These are phyloP conservation scores for Subacronicta megacephala DNA, from an alignment of 2,888 invertebrate species.

Conservation along the genomic window DNA sequence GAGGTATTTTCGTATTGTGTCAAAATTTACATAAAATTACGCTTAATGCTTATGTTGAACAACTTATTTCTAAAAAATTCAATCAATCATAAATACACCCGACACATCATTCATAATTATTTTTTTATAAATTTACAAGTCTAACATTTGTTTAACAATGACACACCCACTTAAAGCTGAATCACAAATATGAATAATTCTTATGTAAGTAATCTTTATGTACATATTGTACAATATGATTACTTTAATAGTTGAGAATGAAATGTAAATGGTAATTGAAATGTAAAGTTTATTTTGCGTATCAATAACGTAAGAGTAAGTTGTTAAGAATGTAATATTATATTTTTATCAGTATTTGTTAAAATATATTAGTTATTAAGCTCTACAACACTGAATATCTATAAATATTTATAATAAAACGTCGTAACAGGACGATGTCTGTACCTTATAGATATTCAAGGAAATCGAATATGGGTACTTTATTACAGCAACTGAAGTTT, in stretches of 20 bases:
- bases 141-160: slow-evolving; percentile 24
- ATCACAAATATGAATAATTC: slow-evolving; percentile 23
- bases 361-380: too few relatives aligned
- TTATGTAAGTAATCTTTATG: slow-evolving; percentile 23
- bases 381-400: too few relatives aligned
- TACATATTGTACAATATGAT: neutral
- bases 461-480: too few relatives aligned
- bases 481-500: too few relatives aligned
- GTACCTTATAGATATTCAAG: too few relatives aligned
- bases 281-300: too few relatives aligned
- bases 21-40: slow-evolving; percentile 1
- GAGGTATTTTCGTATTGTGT: neutral
- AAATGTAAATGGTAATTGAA: too few relatives aligned
- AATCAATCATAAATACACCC: neutral
- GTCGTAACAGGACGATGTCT: too few relatives aligned
- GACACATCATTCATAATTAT: neutral
- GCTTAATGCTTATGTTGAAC: neutral
- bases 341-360: too few relatives aligned
- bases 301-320: too few relatives aligned
- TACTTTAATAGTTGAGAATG: neutral
- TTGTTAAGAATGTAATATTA: too few relatives aligned
- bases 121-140: slow-evolving; percentile 11
- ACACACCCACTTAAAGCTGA: slow-evolving; percentile 38
- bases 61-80: neutral
- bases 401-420: too few relatives aligned